A percentile compares a stretch with the other conserved stretches of the same genome.
These are phyloP conservation scores for Psylliodes chrysocephalus DNA, from an alignment of 2,888 invertebrate genomes.

Conservation along the genomic window DNA sequence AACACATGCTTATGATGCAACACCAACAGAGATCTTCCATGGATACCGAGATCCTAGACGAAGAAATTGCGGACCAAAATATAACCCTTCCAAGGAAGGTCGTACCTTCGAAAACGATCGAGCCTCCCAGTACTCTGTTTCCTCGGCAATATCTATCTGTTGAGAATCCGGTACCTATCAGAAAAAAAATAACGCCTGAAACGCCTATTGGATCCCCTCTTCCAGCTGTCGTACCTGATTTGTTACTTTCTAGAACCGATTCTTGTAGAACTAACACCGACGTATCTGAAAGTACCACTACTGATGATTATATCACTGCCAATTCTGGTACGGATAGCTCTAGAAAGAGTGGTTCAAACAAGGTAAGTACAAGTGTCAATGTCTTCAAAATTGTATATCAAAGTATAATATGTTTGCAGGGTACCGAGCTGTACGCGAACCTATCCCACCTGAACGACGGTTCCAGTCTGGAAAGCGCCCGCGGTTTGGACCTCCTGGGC, in stretches of 20 bases:
- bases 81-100: constrained; percentile 40
- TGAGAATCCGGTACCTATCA: constrained; percentile 24
- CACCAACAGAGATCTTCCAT: constrained; percentile 88
- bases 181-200: constrained; percentile 34
- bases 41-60: constrained; percentile 84
- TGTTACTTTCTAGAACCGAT: constrained; percentile 75
- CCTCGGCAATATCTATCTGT: constrained; percentile 33
- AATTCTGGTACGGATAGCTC: constrained; percentile 77
- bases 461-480: constrained; percentile 89
- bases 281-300: constrained; percentile 87
- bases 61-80: constrained; percentile 72
- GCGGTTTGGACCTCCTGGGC: constrained; percentile 76
- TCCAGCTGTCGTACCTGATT: constrained; percentile 61
- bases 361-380: constrained; percentile 62
- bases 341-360: constrained; percentile 72
- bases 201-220: constrained; percentile 58
- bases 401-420: no score
- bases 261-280: constrained; percentile 80
- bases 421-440: constrained; percentile 41
- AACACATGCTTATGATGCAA: constrained; percentile 80
- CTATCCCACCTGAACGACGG: constrained; percentile 70
- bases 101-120: constrained; percentile 8
- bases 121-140: constrained; percentile 8
- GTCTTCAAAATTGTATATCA: not conserved
- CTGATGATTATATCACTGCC: constrained; percentile 89